Evolutionary conservation across 2,797 vertebrate species (phyloP).

Genomic region (Labroides dimidiatus): DNA sequence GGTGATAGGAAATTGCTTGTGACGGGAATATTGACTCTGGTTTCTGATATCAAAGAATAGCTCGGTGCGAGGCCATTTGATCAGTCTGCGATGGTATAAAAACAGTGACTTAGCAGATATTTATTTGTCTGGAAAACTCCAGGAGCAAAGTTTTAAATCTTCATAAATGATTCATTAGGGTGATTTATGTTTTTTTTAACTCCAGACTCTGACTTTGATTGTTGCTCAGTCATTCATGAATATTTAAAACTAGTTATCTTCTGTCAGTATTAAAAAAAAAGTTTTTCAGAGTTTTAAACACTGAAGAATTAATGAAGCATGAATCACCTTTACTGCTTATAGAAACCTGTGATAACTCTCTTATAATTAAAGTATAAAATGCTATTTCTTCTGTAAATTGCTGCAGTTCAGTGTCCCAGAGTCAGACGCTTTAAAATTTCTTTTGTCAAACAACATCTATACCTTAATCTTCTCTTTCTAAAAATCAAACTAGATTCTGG

Average conservation of each 20-base stretch:
- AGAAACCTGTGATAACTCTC: neutral
- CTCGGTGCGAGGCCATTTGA: neutral
- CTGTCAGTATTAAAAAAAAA: neutral
- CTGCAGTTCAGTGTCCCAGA: neutral
- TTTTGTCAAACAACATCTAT: neutral
- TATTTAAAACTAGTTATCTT: neutral
- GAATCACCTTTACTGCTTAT: neutral
- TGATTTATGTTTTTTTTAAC: neutral
- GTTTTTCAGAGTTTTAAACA: neutral
- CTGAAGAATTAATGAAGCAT: neutral
- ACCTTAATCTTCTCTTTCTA: neutral
- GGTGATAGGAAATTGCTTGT: neutral
- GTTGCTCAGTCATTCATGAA: neutral
- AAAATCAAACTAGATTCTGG: slow-evolving; percentile 85
- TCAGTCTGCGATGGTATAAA: neutral
- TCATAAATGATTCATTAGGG: neutral
- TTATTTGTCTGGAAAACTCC: neutral
- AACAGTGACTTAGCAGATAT: neutral
- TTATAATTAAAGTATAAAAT: neutral
- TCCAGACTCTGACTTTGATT: neutral
- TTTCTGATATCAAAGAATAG: neutral
- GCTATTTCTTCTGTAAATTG: neutral
- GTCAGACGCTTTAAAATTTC: neutral
- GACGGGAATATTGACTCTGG: neutral
- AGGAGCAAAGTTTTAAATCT: neutral